Base-by-base conservation (phyloP, 2,113 vertebrate genomes). In the Piprites chloris region DNA sequence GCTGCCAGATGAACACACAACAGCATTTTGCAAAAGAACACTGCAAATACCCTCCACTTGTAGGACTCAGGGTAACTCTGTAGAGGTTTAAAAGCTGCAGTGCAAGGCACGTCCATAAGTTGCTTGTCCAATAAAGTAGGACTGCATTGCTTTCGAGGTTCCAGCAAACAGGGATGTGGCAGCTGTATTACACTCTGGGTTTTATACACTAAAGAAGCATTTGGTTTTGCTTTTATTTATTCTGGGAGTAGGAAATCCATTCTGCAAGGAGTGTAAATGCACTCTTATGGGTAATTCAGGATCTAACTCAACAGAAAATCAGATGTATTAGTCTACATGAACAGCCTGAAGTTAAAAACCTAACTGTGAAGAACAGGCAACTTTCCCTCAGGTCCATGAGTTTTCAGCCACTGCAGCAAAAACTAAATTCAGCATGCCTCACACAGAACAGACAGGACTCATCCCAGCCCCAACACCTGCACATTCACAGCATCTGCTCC, bases 51-150 rank as follows among this genome's bases (percentile, higher is more conserved):
- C 9, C 21, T 81, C 61, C 33, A 19, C 30, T 30, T 22, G 22
- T 0, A 56, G n/a, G 39, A 6, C 23, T 49, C 53, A 1, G 11
- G 28, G 4, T 9, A 49, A 74, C 5, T 28, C 12, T 6, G 28
- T 2, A 10, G 0, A 46, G 47, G 12, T 69, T 35, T 30, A 61
- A 58, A 68, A 85, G 62, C 69, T 50, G 35, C n/a, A 59, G 35
- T 6, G 14, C 39, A 65, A 52, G 49, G 42, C 9, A 44, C 0
- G 0, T 3, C 12, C 5, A 1, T 4, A 37, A 50, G 21, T 32
- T 46, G 10, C 24, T 17, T 68, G 23, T 72, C 30, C 33, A 49
- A 65, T 26, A 41, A 59, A 63, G 52, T 0, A 61, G 0, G 11
- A 46, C 5, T 37, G 20, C 46, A 14, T 2, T 33, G n/a, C 7